Evolutionary conservation across 2,888 invertebrate genomes (phyloP), one percentile per base, ranked within the genome.

Genomic region (Cremastobaeus sp.): DNA sequence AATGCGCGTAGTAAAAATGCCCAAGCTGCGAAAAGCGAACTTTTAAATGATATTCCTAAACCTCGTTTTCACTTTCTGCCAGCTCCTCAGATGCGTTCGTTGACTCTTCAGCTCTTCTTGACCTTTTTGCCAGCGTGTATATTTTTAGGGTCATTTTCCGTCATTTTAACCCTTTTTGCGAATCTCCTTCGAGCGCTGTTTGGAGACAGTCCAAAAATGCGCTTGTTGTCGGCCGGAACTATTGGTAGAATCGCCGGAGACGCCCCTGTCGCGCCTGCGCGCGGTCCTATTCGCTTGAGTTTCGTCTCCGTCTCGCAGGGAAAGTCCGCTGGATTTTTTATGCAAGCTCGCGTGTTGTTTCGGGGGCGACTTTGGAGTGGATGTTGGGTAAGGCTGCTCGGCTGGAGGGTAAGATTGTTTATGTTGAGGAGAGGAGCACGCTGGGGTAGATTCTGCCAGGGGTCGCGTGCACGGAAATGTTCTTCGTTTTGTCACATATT

Each of bases 211-310:
- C 69, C 69, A 52, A 60, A 69, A 69, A 50, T 60, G 60, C 43
- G 52, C 60, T 69, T 69, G 69, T 69, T 54, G 59, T 60, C 50
- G 52, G 57, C 50, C 60, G 60, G 52, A 69, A 50, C 68, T 41
- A 57, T 39, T 41, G 57, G 41, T 12, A 28, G 43, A 32, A 41
- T 32, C 9, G 12, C n/a, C 39, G 64, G 52, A 34, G 41, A 68
- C 39, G 57, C 57, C 32, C 30, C 39, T 18, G 21, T 8, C 34
- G 62, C 50, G 62, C 34, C n/a, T 62, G 62, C 62, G 62, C 41
- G 6, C 3, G 12, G 15, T 20, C 12, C 30, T 34, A 43, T n/a
- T 45, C 45, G 45, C 48, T 20, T 18, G 47, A 37, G 12, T 28
- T 47, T 3, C 6, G 18, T n/a, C 0, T 9, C 14, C 21, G 34